These are phyloP conservation scores for Nebria brevicollis DNA, from an alignment of 2,888 invertebrate genomes.

Conservation along the genomic window DNA sequence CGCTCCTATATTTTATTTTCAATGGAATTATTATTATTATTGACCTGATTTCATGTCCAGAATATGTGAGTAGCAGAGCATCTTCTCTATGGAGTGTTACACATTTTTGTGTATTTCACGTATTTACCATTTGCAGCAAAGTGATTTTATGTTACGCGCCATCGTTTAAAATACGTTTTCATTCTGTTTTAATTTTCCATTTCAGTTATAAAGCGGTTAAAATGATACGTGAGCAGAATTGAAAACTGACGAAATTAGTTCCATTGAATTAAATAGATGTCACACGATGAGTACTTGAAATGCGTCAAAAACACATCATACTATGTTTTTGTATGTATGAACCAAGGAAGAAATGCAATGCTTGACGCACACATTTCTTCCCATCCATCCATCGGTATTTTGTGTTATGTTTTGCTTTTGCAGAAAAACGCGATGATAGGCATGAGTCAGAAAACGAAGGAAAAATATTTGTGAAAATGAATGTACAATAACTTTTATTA, in stretches of 20 bases:
- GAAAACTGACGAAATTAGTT: slow-evolving; percentile 40
- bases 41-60: not conserved
- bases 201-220: slow-evolving; percentile 42
- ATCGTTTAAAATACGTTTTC: slow-evolving; percentile 33
- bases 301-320: slow-evolving; percentile 22
- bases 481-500: slow-evolving; percentile 41
- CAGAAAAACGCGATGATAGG: not conserved
- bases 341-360: not conserved
- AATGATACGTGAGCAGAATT: slow-evolving; percentile 39
- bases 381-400: not conserved
- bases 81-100: not conserved
- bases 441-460: not conserved
- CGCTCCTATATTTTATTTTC: not conserved
- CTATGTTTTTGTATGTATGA: slow-evolving; percentile 12
- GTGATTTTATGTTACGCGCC: slow-evolving; percentile 11
- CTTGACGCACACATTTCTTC: not conserved
- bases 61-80: not conserved
- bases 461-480: slow-evolving; percentile 41
- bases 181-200: slow-evolving; percentile 42
- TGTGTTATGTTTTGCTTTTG: not conserved
- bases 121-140: slow-evolving; percentile 26
- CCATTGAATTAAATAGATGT: slow-evolving; percentile 43
- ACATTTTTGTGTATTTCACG: slow-evolving; percentile 18
- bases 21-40: not conserved
- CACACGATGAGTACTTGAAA: slow-evolving; percentile 28